Evolutionary conservation across 2,113 vertebrate species (phyloP), one percentile per base, ranked within the genome.

Genomic region (Crypturellus undulatus): DNA sequence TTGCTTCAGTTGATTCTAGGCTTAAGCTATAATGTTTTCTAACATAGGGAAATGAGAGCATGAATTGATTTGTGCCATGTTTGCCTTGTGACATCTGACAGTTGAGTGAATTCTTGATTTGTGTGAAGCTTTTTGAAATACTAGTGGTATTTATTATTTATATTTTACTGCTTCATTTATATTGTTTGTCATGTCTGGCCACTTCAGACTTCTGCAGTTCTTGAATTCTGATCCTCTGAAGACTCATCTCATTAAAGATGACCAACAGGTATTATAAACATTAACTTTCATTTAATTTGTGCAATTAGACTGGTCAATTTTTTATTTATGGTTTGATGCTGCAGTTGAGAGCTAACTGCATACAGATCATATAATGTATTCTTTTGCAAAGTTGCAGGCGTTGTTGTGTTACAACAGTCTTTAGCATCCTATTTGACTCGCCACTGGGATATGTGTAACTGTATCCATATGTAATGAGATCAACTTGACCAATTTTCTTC

Each of bases 201-300:
- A 5, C 72, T 96, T 95, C 90, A 98, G 98, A 45, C 96, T 98
- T 81, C 88, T 97, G 11, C 97, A 97, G 52, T 96, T 97, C 79
- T 92, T 97, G 90, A 97, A 94, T 83, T 97, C 96, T 26, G 87
- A 36, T 93, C 97, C 91, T 77, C 40, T 95, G 70, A 97, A 95
- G 92, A 68, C 71, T 58, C 60, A 56, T 5, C 26, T 43, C 21
- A 40, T 34, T 84, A 87, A 96, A 92, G 87, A 94, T 51, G 71
- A 87, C 18, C 88, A 92, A 5, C 92, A 98, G 97, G 98, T 98
- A 98, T 58, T 93, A 60, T 7, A 77, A 36, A 14, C 49, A 22
- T 14, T 65, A 47, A 56, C 19, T 87, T 78, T 3, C 0, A 26
- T 72, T 79, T 60, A 43, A 12, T 7, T 56, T 84, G 6, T 34